Evolutionary conservation across 2,888 invertebrate species (phyloP), one percentile per base, ranked within the genome.

Genomic region (Spatulosminthurus flaviceps): DNA sequence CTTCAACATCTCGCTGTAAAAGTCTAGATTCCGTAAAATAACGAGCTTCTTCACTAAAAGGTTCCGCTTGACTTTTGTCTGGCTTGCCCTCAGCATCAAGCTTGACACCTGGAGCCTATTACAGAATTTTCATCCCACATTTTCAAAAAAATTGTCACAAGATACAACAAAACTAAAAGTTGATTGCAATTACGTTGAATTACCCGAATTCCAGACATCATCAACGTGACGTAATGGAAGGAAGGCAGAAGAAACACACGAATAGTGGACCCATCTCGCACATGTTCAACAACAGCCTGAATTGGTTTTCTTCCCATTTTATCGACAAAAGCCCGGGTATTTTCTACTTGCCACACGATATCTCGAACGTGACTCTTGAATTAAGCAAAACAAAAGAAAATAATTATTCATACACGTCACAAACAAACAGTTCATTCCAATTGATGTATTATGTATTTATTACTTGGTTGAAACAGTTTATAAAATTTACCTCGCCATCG

Each of bases 241-340:
- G 94, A 94, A 0, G 98, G 97, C 79, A 98, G 88, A 16, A 99
- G 89, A 86, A 97, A 94, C 1, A 95, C 94, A 83, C 98, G 91
- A 19, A 98, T 92, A 0, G 98, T 98, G 42, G 97, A 97, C 0
- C 98, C 98, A 89, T 99, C 98, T 79, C 97, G 92, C 0, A 99
- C 98, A 89, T 97, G 96, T 87, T 99, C 99, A 85, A 99, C 94
- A 79, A 99, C 92, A 69, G 98, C 97, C 88, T 93, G 94, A 5
- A 98, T 90, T 0, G 95, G 96, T 87, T 96, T 94, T 51, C 93
- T 93, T 82, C 93, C 93, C 83, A 92, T 92, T 86, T 95, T 93
- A 86, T 97, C 96, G 2, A 98, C 94, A 89, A 93, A 92, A 11
- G 91, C 91, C 75, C 92, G 89, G n/a, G 92, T 91, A 87, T 95